Evolutionary conservation across 2,113 vertebrate genomes (phyloP).

Genomic region (Tyrannus savana): DNA sequence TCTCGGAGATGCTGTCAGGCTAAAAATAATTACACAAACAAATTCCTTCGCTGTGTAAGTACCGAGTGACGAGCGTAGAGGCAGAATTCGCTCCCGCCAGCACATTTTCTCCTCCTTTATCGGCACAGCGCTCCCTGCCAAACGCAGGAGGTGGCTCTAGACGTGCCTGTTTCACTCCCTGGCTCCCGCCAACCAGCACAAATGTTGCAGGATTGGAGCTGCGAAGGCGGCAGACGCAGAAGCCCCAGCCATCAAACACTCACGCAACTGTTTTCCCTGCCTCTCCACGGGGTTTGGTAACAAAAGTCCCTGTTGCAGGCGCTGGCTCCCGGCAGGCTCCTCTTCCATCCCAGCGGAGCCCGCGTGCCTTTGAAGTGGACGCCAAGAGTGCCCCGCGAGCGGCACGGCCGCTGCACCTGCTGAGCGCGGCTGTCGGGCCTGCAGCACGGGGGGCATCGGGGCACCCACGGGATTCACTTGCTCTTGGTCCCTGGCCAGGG

Average conservation of each 20-base stretch:
- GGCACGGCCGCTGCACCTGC: conserved; percentile 10
- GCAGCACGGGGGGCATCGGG: rapidly evolving
- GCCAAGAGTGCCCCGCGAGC: not conserved
- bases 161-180: not conserved
- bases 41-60: conserved; percentile 13
- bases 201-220: conserved; percentile 4
- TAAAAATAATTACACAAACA: conserved; percentile 29
- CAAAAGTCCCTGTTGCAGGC: conserved; percentile 39
- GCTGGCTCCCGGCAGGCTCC: conserved; percentile 21
- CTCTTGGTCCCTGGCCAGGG: not conserved
- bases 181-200: conserved; percentile 25
- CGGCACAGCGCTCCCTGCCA: not conserved
- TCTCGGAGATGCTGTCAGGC: not conserved
- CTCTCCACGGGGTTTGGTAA: conserved; percentile 37
- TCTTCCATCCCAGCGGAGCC: not conserved
- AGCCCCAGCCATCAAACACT: conserved; percentile 20
- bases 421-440: not conserved
- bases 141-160: conserved; percentile 11
- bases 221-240: conserved; percentile 46
- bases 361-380: not conserved
- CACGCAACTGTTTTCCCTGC: conserved; percentile 41
- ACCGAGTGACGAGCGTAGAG: not conserved
- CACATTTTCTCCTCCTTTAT: conserved; percentile 21
- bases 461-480: rapidly evolving
- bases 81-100: conserved; percentile 23